phyloP scores from a whole-genome alignment of 2,113 vertebrate species.

The Chinchilla lanigera region DNA sequence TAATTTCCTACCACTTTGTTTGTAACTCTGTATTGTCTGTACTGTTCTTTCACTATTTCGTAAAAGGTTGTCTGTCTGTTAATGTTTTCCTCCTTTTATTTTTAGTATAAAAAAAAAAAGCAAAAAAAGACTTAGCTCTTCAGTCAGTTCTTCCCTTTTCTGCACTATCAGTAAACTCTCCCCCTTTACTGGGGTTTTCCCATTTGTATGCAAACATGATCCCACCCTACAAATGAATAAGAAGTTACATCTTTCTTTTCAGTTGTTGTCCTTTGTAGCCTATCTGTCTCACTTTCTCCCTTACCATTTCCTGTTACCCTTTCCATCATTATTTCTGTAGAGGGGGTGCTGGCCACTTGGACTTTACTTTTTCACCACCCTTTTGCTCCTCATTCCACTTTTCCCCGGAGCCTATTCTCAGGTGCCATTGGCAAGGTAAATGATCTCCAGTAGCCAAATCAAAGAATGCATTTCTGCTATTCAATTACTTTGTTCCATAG shows the following conservation, averaged over 20 bases:
- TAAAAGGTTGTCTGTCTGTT: no score
- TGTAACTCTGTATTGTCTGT: no score
- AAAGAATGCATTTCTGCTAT: background rate
- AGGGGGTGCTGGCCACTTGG: background rate
- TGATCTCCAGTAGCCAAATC: background rate
- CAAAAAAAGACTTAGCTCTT: background rate
- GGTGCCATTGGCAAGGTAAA: background rate
- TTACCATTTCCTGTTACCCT: background rate
- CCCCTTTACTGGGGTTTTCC: background rate
- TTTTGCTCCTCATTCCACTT: background rate
- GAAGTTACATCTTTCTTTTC: background rate
- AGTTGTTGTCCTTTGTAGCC: background rate
- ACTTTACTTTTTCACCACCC: background rate
- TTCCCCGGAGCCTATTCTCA: background rate
- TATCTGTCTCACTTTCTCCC: background rate
- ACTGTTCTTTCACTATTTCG: no score
- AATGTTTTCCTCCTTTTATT: no score
- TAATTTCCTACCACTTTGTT: no score
- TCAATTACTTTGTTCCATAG: background rate
- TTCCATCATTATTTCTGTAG: background rate
- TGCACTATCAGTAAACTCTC: background rate
- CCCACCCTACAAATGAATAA: background rate
- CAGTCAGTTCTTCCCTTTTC: background rate
- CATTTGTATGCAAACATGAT: background rate
- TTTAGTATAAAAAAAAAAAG: no score